Evolutionary conservation across 2,113 vertebrate species (phyloP).

Genomic region (Lutjanus erythropterus): DNA sequence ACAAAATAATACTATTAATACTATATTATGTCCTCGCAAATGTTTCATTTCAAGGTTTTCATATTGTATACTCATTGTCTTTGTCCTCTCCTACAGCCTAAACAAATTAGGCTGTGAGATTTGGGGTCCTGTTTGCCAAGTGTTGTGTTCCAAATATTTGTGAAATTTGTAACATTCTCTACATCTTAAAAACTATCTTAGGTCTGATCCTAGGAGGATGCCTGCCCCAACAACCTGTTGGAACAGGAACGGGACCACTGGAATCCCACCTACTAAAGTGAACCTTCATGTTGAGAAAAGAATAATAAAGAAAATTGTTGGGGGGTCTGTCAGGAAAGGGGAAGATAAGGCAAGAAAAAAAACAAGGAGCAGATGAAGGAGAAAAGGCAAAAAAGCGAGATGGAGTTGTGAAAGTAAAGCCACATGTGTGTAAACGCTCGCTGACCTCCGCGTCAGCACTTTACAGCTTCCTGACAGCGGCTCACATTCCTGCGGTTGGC

Average conservation of each 20-base stretch:
- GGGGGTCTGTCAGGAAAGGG: conserved; percentile 6
- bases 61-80: not conserved
- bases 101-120: not conserved
- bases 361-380: conserved; percentile 55
- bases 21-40: not conserved
- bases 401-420: conserved; percentile 79
- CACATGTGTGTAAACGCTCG: conserved; percentile 82
- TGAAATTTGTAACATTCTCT: not conserved
- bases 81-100: not conserved
- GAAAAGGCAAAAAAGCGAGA: conserved; percentile 52
- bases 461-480: conserved; percentile 81
- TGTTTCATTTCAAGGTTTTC: not conserved
- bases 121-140: not conserved
- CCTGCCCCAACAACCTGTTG: conserved; percentile 1
- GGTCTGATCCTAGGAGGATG: not conserved
- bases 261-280: not conserved
- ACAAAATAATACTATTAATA: not conserved
- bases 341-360: conserved; percentile 33
- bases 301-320: conserved; percentile 1
- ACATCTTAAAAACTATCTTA: too few species aligned
- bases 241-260: not conserved
- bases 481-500: conserved; percentile 81
- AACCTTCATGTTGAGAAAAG: conserved; percentile 1
- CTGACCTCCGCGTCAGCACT: conserved; percentile 83
- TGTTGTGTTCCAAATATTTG: not conserved